A percentile compares a stretch with the other conserved stretches of the same genome.
phyloP scores from a whole-genome alignment of 2,113 vertebrate species.

The Probosciger aterrimus region DNA sequence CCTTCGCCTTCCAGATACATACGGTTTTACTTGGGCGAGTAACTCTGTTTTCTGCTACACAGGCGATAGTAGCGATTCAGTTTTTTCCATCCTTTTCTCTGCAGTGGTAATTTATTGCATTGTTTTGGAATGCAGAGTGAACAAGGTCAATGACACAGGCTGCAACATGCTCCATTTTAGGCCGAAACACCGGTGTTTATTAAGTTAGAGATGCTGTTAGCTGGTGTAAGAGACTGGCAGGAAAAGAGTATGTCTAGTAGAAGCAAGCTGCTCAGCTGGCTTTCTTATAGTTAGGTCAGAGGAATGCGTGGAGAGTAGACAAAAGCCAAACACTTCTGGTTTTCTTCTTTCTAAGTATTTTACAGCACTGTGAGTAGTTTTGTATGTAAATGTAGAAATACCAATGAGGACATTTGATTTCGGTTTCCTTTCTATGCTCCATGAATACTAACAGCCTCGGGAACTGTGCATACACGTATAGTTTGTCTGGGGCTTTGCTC shows the following conservation, averaged over 20 bases:
- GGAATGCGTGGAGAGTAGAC: not conserved
- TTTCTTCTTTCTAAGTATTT: not conserved
- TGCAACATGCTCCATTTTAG: not conserved
- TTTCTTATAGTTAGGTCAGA: conserved; percentile 8
- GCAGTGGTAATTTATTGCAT: not conserved
- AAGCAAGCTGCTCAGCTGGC: not conserved
- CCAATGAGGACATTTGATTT: not conserved
- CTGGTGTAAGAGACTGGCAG: not conserved
- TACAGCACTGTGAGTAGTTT: conserved; percentile 8
- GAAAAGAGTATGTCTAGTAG: not conserved
- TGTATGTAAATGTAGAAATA: not conserved
- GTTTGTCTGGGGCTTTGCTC: not conserved
- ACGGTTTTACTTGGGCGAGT: accelerated
- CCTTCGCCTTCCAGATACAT: not conserved
- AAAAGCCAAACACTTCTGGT: not conserved
- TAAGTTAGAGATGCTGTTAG: not conserved
- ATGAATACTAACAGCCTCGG: not conserved
- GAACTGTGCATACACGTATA: not conserved
- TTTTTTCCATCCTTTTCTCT: not conserved
- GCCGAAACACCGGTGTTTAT: not conserved
- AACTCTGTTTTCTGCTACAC: not conserved
- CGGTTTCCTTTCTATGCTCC: not conserved
- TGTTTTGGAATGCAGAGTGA: not conserved
- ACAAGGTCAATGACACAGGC: not conserved
- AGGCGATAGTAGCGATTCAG: not conserved